Evolutionary conservation across 2,888 invertebrate species (phyloP).

Genomic region (Deladenus siricidicola): DNA sequence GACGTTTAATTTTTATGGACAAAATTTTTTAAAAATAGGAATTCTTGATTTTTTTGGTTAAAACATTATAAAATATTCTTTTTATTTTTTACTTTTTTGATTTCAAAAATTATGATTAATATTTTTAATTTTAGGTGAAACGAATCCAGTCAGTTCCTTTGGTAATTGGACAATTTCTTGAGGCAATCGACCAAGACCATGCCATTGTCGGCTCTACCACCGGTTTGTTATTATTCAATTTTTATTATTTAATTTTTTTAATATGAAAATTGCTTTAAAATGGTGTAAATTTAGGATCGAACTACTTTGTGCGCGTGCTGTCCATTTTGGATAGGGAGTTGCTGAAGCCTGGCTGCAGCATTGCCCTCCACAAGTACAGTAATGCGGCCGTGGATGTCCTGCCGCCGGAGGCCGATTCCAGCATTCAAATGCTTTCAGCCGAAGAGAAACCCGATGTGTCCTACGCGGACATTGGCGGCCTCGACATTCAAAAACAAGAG

Average conservation of each 20-base stretch:
- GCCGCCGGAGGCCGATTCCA: constrained; percentile 97
- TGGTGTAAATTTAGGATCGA: constrained; percentile 71
- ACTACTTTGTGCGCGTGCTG: constrained; percentile 94
- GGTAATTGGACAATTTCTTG: constrained; percentile 98
- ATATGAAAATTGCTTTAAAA: too few relatives aligned
- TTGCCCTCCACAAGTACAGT: constrained; percentile 95
- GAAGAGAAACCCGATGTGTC: constrained; percentile 73
- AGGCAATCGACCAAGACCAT: constrained; percentile 99
- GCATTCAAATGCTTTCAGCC: constrained; percentile 92
- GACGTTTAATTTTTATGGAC: too few relatives aligned
- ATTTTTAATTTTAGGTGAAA: constrained; percentile 66
- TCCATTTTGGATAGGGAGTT: constrained; percentile 96
- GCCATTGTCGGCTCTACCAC: constrained; percentile 67
- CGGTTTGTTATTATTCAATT: neutral
- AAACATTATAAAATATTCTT: too few relatives aligned
- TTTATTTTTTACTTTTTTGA: too few relatives aligned
- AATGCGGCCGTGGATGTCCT: constrained; percentile 98
- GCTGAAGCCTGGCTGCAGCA: constrained; percentile 92
- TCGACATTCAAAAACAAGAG: constrained; percentile 99
- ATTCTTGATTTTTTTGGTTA: too few relatives aligned
- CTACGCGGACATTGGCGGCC: constrained; percentile 95
- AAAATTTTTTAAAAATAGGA: too few relatives aligned
- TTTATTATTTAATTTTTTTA: too few relatives aligned
- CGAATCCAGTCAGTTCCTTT: constrained; percentile 98
- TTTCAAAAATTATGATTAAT: too few relatives aligned